These are phyloP conservation scores for Ranitomeya variabilis DNA, from an alignment of 2,113 vertebrate species.

Conservation along the genomic window DNA sequence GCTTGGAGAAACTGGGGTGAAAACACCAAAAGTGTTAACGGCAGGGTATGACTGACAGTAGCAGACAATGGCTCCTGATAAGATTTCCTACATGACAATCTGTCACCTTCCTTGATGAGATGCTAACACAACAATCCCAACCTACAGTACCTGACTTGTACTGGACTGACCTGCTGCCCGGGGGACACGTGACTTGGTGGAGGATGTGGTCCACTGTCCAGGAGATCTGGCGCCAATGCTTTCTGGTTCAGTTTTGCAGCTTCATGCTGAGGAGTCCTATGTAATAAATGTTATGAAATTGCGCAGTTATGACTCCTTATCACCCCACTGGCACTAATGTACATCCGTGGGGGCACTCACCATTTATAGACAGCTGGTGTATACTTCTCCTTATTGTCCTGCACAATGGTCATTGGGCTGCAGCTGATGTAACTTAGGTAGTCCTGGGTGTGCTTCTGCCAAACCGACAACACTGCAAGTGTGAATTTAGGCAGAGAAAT, in stretches of 20 bases:
- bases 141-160: neutral
- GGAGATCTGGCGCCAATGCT: conserved; percentile 63
- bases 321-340: neutral
- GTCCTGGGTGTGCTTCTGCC: conserved; percentile 78
- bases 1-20: no score
- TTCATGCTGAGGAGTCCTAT: conserved; percentile 72
- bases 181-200: conserved; percentile 56
- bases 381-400: conserved; percentile 57
- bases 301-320: neutral
- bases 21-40: neutral
- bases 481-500: neutral
- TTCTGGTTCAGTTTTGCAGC: conserved; percentile 65
- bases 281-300: neutral
- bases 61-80: neutral
- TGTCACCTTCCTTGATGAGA: neutral
- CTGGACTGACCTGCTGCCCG: conserved; percentile 74
- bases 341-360: conserved; percentile 63
- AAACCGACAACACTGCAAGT: conserved; percentile 45
- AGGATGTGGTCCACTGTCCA: conserved; percentile 57
- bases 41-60: no score
- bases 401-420: conserved; percentile 71
- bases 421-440: conserved; percentile 71
- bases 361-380: conserved; percentile 60
- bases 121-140: neutral
- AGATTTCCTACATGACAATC: no score